Evolutionary conservation across 2,797 vertebrate genomes (phyloP), one percentile per base, ranked within the genome.

Genomic region (Caiman crocodilus): DNA sequence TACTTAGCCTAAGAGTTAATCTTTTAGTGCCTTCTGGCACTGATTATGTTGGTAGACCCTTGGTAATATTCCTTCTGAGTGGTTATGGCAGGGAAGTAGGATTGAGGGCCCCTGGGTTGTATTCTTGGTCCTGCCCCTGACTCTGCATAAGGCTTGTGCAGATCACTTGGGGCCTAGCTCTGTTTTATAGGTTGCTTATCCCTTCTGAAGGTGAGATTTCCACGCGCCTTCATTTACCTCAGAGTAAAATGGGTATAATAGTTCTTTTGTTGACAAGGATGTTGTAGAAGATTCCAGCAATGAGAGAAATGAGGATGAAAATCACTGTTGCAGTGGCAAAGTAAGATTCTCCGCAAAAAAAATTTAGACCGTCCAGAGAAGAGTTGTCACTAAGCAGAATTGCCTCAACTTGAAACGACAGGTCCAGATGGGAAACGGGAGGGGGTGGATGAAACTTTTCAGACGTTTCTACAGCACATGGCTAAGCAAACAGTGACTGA

Each of bases 181-280:
- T 4, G 50, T 73, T 73, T 73, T 42, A 25, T 73, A 91, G 74
- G 30, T 89, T 91, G 87, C 76, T 87, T 76, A 88, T 95, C 83
- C 82, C 69, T 64, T 85, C 61, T 82, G 75, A 71, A 23, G 79
- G 71, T 10, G 88, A 63, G 63, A 1, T 0, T 60, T 92, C n/a
- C 23, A 50, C 5, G 21, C 85, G 28, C n/a, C 15, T 35, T 75
- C n/a, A 55, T 71, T 87, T 85, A 26, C 17, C 26, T 17, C 4
- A 32, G 5, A 26, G 14, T 58, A 11, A 82, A 28, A 63, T 8
- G 7, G 25, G 18, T 28, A 86, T 82, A 92, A 55, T 59, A 78
- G 42, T 50, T 28, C 79, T 63, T 32, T 17, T 4, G 23, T 76
- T 76, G 59, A 93, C 11, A 88, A 82, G 82, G 76, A 58, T 85